Evolutionary conservation across 2,113 vertebrate genomes (phyloP), one percentile per base, ranked within the genome.

Genomic region (Menidia beryllina): DNA sequence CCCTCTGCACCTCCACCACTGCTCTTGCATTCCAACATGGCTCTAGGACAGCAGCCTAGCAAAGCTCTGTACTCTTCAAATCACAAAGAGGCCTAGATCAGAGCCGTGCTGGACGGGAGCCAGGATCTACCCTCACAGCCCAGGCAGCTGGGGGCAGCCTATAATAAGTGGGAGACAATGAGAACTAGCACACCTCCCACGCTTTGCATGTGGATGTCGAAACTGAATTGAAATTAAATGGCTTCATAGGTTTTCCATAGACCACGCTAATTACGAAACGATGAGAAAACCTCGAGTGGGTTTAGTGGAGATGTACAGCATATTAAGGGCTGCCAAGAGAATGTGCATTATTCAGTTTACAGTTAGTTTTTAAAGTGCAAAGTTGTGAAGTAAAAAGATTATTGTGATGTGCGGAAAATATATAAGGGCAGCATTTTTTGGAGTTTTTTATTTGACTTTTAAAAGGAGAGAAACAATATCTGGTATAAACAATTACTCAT

Each of bases 11-110:
- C 88, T 87, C 88, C 81, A 88, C 77, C 69, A 69, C 83, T 82
- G 81, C 90, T 87, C 88, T 80, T 81, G 85, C 86, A 90, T 93
- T 93, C 88, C 89, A 93, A 88, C 89, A 92, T 92, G 91, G 93
- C 93, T 93, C 88, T 91, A 94, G 92, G 93, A 93, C 84, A 92
- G 91, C 90, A 87, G 85, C 91, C 87, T 77, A 65, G 86, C 86
- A 81, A 89, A 91, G 84, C 89, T 88, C 80, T 76, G 41, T 77
- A 88, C 86, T 88, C 78, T 78, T 83, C 82, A 81, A 87, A 88
- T 92, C 91, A 93, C 86, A 92, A 91, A 91, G 89, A 88, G 86
- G 87, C 85, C 86, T 85, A 86, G 91, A 91, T 93, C 90, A 89
- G 91, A 92, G 86, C 80, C 23, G 78, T 77, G 79, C 87, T 92